Evolutionary conservation across 2,113 vertebrate genomes (phyloP).

Genomic region (Equus quagga): DNA sequence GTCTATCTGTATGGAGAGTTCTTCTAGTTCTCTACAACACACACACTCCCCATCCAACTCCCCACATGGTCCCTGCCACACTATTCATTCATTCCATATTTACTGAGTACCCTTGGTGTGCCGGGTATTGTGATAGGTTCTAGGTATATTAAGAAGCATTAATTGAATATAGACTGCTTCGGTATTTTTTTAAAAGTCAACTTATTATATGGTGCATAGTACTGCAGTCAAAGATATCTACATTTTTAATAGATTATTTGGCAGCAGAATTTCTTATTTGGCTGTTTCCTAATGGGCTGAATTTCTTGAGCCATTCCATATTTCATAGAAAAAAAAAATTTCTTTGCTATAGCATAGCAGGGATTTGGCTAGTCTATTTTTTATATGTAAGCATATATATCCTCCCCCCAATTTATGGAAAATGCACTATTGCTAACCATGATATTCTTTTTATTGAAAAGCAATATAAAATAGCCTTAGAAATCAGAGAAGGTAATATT

Average conservation of each 20-base stretch:
- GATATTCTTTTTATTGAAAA: slow-evolving; percentile 80
- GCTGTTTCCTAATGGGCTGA: neutral
- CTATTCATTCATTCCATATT: neutral
- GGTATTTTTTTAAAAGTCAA: neutral
- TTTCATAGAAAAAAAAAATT: neutral
- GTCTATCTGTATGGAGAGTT: neutral
- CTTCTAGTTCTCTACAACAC: neutral
- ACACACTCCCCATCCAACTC: neutral
- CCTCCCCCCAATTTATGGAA: neutral
- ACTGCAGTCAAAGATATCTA: neutral
- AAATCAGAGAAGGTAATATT: slow-evolving; percentile 55
- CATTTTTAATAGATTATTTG: neutral
- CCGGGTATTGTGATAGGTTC: neutral
- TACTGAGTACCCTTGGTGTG: neutral
- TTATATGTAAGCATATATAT: neutral
- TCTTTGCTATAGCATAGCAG: neutral
- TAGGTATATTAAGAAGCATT: neutral
- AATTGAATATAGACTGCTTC: neutral
- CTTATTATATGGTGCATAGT: neutral
- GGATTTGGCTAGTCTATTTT: slow-evolving; percentile 1
- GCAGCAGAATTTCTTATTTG: neutral
- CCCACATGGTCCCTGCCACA: neutral
- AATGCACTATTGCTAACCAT: slow-evolving; percentile 57
- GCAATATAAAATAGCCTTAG: slow-evolving; percentile 67
- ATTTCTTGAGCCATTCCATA: neutral